phyloP scores from a whole-genome alignment of 2,113 vertebrate species.

The Indicator indicator region DNA sequence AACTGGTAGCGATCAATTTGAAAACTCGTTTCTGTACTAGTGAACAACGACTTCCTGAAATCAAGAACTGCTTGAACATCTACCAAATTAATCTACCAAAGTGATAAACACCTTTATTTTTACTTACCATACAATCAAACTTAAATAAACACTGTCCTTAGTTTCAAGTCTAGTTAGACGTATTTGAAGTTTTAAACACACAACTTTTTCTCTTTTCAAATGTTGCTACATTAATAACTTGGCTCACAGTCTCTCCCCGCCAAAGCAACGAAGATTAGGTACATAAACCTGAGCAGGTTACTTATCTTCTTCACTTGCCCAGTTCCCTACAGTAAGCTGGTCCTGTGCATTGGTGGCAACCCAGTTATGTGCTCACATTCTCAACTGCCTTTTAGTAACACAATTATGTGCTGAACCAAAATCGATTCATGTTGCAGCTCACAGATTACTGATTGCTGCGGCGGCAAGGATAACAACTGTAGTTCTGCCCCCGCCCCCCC shows the following conservation, averaged over 20 bases:
- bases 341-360: not conserved
- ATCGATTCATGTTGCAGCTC: not conserved
- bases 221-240: not conserved
- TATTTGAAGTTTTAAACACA: not conserved
- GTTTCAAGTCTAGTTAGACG: not conserved
- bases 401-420: not conserved
- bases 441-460: not conserved
- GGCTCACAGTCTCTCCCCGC: not conserved
- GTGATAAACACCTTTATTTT: not conserved
- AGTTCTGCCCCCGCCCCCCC: not conserved
- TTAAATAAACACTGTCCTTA: not conserved
- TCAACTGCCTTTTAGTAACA: not conserved
- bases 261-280: not conserved
- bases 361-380: not conserved
- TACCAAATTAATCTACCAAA: not conserved
- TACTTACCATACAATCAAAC: not conserved
- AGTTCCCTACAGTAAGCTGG: not conserved
- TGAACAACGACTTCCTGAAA: constrained; percentile 19
- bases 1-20: not conserved
- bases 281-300: not conserved
- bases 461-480: not conserved
- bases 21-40: constrained; percentile 33
- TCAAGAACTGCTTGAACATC: not conserved
- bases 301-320: not conserved
- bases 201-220: not conserved